Evolutionary conservation across 2,888 invertebrate species (phyloP).

Genomic region (Harpalus rufipes): DNA sequence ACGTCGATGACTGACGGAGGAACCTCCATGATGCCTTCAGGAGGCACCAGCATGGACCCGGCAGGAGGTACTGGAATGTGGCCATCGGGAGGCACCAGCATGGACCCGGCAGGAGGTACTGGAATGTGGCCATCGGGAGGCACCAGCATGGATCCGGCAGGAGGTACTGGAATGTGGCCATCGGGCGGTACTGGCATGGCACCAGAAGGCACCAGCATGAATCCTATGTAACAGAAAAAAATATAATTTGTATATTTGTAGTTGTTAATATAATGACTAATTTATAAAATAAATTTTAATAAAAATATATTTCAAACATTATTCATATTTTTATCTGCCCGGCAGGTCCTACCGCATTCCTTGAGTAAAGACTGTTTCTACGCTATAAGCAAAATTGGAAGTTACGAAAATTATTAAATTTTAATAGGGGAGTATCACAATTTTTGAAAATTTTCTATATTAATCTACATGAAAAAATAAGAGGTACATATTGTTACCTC

Average conservation of each 20-base stretch:
- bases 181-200: neutral
- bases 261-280: no score
- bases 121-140: neutral
- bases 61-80: neutral
- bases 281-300: neutral
- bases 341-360: no score
- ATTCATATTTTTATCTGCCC: no score
- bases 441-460: no score
- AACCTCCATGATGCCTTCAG: constrained; percentile 3
- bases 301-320: no score
- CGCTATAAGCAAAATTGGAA: no score
- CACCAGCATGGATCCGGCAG: neutral
- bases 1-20: neutral
- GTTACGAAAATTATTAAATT: no score
- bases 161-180: neutral
- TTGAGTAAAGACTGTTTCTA: no score
- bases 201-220: constrained; percentile 11
- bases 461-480: no score
- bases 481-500: no score
- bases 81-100: constrained; percentile 9
- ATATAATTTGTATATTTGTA: neutral
- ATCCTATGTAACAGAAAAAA: neutral
- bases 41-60: neutral
- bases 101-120: neutral
- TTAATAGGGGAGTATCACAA: no score